Conservation (phyloP, 1,140 invertebrate genomes). For the Lethrus apterus region DNA sequence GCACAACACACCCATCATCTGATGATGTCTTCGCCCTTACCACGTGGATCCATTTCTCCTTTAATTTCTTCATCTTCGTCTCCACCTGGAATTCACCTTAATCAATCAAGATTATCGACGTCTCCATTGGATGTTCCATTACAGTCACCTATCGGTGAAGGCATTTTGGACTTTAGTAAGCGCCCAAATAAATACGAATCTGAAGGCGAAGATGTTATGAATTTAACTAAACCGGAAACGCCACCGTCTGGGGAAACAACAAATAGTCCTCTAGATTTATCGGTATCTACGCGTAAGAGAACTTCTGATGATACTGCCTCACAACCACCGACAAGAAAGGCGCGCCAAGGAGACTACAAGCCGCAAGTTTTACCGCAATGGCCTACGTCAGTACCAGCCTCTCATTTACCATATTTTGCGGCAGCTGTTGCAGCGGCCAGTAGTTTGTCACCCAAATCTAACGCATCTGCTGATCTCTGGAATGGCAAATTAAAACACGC, state of each 20-base stretch:
- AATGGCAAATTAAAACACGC: conserved; percentile 71
- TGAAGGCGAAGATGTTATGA: conserved; percentile 53
- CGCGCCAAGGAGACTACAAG: conserved; percentile 51
- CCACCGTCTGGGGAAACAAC: conserved; percentile 48
- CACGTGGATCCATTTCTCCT: conserved; percentile 52
- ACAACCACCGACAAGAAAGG: conserved; percentile 56
- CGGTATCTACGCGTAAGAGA: conserved; percentile 64
- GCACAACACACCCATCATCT: conserved; percentile 62
- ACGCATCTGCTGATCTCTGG: conserved; percentile 56
- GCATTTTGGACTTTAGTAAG: conserved; percentile 71
- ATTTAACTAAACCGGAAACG: conserved; percentile 55
- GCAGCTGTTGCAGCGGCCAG: conserved; percentile 67
- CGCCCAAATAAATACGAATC: conserved; percentile 45
- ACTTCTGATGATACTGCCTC: conserved; percentile 57
- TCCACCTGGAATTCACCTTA: conserved; percentile 45
- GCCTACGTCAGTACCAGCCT: conserved; percentile 68
- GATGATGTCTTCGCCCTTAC: conserved; percentile 67
- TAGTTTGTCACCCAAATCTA: conserved; percentile 66
- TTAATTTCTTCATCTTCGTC: conserved; percentile 53
- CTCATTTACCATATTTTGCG: conserved; percentile 70
- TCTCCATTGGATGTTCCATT: conserved; percentile 39
- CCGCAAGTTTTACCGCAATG: conserved; percentile 61
- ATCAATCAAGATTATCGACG: conserved; percentile 38
- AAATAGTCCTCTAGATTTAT: conserved; percentile 73
- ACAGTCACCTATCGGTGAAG: conserved; percentile 46